Evolutionary conservation across 2,113 vertebrate species (phyloP).

Genomic region (Corapipo altera): DNA sequence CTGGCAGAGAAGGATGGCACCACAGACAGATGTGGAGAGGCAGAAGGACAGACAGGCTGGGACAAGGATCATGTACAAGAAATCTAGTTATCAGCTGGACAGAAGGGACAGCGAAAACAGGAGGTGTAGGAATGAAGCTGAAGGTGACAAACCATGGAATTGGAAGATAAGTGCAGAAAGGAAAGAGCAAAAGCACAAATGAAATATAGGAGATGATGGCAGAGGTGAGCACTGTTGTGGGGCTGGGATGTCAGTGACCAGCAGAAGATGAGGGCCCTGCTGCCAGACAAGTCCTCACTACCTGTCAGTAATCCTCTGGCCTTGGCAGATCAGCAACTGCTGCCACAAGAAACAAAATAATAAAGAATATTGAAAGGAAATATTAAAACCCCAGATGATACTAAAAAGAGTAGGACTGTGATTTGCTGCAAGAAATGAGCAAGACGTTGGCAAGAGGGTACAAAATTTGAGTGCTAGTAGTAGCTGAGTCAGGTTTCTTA

Average conservation of each 20-base stretch:
- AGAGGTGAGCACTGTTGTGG: fast-evolving
- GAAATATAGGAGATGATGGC: not conserved
- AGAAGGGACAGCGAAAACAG: not conserved
- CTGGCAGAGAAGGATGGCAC: not conserved
- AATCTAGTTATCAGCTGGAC: not conserved
- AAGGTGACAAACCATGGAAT: not conserved
- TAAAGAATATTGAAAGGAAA: not conserved
- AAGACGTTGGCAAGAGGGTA: not conserved
- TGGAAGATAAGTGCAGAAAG: not conserved
- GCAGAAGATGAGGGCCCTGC: not conserved
- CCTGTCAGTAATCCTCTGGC: fast-evolving
- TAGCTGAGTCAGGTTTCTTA: not conserved
- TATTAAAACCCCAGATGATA: not conserved
- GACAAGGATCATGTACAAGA: not conserved
- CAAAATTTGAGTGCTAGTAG: not conserved
- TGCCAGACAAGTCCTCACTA: not conserved
- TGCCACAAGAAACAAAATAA: not conserved
- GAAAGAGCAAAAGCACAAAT: not conserved
- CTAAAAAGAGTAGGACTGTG: not conserved
- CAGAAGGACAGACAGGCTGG: not conserved
- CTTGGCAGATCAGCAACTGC: not conserved
- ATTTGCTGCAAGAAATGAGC: not conserved
- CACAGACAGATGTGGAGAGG: too few species aligned
- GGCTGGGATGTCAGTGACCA: not conserved
- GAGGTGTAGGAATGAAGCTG: not conserved